Evolutionary conservation across 2,113 vertebrate species (phyloP).

Genomic region (Corythaeola cristata): DNA sequence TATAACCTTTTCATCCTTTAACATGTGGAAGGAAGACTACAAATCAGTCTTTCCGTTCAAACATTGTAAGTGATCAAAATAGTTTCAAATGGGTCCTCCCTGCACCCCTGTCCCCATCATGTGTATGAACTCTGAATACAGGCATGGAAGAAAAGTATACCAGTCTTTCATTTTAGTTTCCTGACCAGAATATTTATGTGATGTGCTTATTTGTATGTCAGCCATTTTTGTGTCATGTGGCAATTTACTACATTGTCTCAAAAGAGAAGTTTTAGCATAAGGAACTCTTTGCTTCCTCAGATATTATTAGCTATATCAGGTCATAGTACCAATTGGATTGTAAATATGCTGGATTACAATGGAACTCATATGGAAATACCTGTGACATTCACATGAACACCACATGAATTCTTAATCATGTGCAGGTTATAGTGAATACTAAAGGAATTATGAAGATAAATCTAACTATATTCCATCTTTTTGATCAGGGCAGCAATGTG

Average conservation of each 20-base stretch:
- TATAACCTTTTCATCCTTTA: background rate
- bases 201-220: background rate
- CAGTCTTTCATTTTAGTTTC: background rate
- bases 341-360: background rate
- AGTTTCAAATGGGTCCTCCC: background rate
- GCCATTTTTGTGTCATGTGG: background rate
- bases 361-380: background rate
- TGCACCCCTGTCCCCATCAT: too few relatives aligned
- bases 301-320: background rate
- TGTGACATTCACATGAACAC: background rate
- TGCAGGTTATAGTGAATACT: background rate
- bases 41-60: background rate
- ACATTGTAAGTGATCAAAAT: background rate
- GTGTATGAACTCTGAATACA: background rate
- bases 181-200: background rate
- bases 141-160: background rate
- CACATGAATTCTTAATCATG: background rate
- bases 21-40: background rate
- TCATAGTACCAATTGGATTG: background rate
- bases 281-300: background rate
- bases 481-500: background rate
- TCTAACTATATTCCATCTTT: background rate
- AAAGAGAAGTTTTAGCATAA: background rate
- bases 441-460: constrained; percentile 20
- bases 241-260: background rate